Percentiles rank a stretch among this genome's conserved stretches.
phyloP scores from a whole-genome alignment of 2,113 vertebrate genomes.

The Nanger granti region DNA sequence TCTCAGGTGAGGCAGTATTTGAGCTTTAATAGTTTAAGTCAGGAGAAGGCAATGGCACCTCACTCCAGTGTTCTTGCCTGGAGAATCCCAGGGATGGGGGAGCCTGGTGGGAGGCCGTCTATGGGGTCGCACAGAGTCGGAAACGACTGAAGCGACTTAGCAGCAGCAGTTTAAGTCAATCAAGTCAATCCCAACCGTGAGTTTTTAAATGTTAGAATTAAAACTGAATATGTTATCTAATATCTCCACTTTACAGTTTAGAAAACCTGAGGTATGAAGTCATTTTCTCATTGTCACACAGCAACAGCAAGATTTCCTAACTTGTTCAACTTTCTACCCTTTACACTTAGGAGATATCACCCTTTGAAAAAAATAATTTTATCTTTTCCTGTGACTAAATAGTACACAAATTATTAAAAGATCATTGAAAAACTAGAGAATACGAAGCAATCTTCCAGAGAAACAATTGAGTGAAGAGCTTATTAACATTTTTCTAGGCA shows the following conservation, averaged over 20 bases:
- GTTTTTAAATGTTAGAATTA: background rate
- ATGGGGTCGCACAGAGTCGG: too few relatives aligned
- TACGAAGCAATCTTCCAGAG: background rate
- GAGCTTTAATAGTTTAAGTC: background rate
- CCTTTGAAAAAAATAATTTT: background rate
- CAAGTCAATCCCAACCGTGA: background rate
- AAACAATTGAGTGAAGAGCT: background rate
- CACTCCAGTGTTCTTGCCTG: too few relatives aligned
- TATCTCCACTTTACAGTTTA: background rate
- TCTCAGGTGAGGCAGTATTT: background rate
- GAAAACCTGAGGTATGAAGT: background rate
- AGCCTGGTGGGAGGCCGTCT: too few relatives aligned
- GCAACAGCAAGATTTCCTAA: background rate
- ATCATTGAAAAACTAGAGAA: background rate
- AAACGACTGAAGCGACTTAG: too few relatives aligned
- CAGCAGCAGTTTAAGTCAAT: background rate
- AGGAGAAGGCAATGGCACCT: too few relatives aligned
- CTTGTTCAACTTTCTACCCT: background rate
- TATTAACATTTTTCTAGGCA: background rate
- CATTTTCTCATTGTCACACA: background rate
- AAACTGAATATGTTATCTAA: background rate
- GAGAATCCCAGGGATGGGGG: too few relatives aligned
- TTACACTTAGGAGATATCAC: background rate
- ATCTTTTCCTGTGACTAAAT: background rate
- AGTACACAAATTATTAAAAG: background rate